Conservation (phyloP, 2,113 vertebrate genomes). For the Ahaetulla prasina region DNA sequence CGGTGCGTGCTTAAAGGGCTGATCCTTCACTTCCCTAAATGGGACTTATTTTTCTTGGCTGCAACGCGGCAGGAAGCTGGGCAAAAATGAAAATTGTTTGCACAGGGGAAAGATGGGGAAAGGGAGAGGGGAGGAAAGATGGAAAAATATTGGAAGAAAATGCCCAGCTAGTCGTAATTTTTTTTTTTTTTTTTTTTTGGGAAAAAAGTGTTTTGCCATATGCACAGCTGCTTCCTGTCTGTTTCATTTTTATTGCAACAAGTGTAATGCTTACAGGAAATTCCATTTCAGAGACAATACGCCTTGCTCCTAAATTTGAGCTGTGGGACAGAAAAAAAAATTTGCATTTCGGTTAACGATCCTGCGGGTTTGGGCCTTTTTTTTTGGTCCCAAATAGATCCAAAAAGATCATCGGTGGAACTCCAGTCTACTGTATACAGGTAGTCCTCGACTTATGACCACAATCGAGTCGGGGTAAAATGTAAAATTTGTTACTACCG, state of each 20-base stretch:
- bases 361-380: background rate
- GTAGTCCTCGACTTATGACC: background rate
- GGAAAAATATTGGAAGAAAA: constrained; percentile 60
- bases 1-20: constrained; percentile 36
- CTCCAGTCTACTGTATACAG: background rate
- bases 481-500: no score
- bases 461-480: no score
- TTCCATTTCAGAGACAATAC: constrained; percentile 59
- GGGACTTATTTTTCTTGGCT: constrained; percentile 66
- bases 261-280: constrained; percentile 57
- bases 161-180: constrained; percentile 53
- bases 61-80: constrained; percentile 66
- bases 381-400: background rate
- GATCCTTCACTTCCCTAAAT: constrained; percentile 19
- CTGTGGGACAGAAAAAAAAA: constrained; percentile 21
- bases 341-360: constrained; percentile 19
- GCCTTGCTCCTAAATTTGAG: constrained; percentile 19
- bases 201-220: constrained; percentile 52
- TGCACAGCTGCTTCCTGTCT: constrained; percentile 70
- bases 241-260: constrained; percentile 53
- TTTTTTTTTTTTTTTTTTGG: background rate
- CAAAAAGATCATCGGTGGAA: background rate
- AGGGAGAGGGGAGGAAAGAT: constrained; percentile 17
- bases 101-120: constrained; percentile 53
- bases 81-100: constrained; percentile 67